Conservation (phyloP, 1,140 invertebrate genomes). For the Maconellicoccus hirsutus region DNA sequence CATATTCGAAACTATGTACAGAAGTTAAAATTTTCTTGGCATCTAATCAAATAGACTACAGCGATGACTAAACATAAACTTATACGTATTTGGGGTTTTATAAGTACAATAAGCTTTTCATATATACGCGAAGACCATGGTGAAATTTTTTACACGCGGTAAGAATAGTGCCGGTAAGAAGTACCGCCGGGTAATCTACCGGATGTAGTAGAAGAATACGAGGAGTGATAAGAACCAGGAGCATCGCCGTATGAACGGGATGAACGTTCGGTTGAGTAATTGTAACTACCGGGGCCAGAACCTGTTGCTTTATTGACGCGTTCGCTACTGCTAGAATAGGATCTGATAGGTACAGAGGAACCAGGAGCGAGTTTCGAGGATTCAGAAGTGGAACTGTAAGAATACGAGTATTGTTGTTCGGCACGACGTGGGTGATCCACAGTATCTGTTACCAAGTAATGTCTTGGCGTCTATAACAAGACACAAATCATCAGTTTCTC, state of each 20-base stretch:
- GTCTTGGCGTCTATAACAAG: constrained; percentile 48
- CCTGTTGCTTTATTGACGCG: constrained; percentile 48
- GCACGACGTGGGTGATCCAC: constrained; percentile 52
- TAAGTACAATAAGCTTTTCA: too few species aligned
- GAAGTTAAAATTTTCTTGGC: not conserved
- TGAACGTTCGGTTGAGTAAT: constrained; percentile 57
- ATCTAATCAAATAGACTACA: not conserved
- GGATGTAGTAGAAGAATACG: constrained; percentile 59
- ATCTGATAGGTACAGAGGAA: constrained; percentile 45
- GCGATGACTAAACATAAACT: too few species aligned
- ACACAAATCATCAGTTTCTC: constrained; percentile 26
- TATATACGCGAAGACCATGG: not conserved
- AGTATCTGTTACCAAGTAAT: constrained; percentile 42
- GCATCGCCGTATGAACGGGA: constrained; percentile 50
- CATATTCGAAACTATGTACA: not conserved
- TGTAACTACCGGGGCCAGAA: constrained; percentile 48
- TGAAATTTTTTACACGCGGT: constrained; percentile 54
- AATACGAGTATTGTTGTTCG: constrained; percentile 70
- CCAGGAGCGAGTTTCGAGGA: constrained; percentile 28
- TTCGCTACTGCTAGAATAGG: constrained; percentile 53
- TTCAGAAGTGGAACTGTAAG: constrained; percentile 47
- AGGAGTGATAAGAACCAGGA: constrained; percentile 60
- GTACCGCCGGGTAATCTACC: constrained; percentile 68
- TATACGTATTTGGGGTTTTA: too few species aligned
- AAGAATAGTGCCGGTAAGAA: constrained; percentile 68